A percentile compares a stretch with the other conserved stretches of the same genome.
phyloP scores from a whole-genome alignment of 2,888 invertebrate species.

The Scaeva pyrastri region DNA sequence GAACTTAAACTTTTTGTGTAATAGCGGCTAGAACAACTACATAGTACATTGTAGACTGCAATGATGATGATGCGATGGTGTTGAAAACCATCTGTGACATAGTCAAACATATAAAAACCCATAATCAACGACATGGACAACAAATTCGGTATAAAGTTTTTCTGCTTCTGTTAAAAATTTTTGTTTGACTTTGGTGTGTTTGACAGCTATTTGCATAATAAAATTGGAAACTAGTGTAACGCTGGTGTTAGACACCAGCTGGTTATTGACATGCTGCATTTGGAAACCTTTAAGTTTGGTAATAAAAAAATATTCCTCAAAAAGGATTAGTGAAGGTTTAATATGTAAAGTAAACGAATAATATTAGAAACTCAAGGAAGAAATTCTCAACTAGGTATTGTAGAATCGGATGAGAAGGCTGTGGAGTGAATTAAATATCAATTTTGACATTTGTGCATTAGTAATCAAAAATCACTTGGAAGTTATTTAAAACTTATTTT shows the following conservation, averaged over 20 bases:
- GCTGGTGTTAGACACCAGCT: conserved; percentile 49
- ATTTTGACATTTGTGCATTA: too few species aligned
- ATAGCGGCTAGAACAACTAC: conserved; percentile 41
- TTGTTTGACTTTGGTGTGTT: not conserved
- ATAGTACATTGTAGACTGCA: not conserved
- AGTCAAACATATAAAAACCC: conserved; percentile 44
- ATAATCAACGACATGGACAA: conserved; percentile 73
- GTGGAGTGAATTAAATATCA: too few species aligned
- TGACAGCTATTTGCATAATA: conserved; percentile 57
- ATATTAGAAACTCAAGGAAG: too few species aligned
- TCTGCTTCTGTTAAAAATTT: too few species aligned
- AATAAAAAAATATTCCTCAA: not conserved
- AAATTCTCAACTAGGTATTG: too few species aligned
- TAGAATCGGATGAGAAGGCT: too few species aligned
- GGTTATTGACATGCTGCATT: conserved; percentile 54
- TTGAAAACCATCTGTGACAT: conserved; percentile 67
- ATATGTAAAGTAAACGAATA: too few species aligned
- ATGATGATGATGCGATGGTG: conserved; percentile 17
- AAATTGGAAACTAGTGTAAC: conserved; percentile 13
- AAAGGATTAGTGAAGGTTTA: conserved; percentile 28
- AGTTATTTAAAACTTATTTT: too few species aligned
- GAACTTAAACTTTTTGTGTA: conserved; percentile 27
- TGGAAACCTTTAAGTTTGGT: not conserved
- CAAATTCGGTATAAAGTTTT: conserved; percentile 58
- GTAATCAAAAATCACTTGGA: too few species aligned